These are phyloP conservation scores for Protosalanx chinensis DNA, from an alignment of 2,797 vertebrate genomes.

Conservation along the genomic window DNA sequence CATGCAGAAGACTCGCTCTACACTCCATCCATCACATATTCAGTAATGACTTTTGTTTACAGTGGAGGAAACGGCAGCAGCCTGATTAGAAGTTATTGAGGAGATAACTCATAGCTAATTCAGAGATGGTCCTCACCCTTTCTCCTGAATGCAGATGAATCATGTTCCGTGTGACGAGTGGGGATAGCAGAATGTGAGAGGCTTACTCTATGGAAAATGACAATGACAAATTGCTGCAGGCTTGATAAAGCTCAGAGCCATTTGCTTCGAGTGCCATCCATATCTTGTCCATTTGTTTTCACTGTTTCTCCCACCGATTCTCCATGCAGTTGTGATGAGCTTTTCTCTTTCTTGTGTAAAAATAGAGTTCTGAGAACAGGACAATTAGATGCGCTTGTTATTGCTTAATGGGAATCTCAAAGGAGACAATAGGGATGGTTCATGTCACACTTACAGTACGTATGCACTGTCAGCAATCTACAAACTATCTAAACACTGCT, in stretches of 20 bases:
- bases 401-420: neutral
- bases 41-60: constrained; percentile 80
- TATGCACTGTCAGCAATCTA: neutral
- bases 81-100: constrained; percentile 73
- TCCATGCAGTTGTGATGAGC: constrained; percentile 28
- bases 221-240: constrained; percentile 58
- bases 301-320: constrained; percentile 34
- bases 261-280: constrained; percentile 29
- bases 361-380: constrained; percentile 37
- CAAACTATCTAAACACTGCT: neutral
- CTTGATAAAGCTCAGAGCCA: constrained; percentile 52
- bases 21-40: constrained; percentile 71
- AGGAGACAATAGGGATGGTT: constrained; percentile 6
- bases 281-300: constrained; percentile 13
- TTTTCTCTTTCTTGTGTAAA: constrained; percentile 33
- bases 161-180: constrained; percentile 55
- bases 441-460: constrained; percentile 17
- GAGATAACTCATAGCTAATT: constrained; percentile 74
- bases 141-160: constrained; percentile 67
- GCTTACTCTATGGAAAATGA: constrained; percentile 48
- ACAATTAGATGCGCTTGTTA: constrained; percentile 33
- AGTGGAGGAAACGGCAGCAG: constrained; percentile 67
- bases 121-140: constrained; percentile 52
- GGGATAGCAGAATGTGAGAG: constrained; percentile 20
- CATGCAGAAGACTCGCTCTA: constrained; percentile 67